A percentile compares a stretch with the other conserved stretches of the same genome.
These are phyloP conservation scores for Paradisaea rubra DNA, from an alignment of 2,113 vertebrate species.

Conservation along the genomic window DNA sequence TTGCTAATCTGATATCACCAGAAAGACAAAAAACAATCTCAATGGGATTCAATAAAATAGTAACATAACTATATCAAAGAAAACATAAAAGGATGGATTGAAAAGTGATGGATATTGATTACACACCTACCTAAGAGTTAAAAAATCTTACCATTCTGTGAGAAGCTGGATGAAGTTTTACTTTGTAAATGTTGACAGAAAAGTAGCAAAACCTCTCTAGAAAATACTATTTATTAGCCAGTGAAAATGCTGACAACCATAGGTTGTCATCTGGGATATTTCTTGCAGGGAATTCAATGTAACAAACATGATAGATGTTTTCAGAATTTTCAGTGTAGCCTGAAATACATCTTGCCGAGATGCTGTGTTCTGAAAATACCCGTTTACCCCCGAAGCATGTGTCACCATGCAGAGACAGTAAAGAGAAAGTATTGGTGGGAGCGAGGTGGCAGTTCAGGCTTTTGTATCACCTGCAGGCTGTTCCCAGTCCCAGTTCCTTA, in stretches of 20 bases:
- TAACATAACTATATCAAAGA: background rate
- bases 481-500: background rate
- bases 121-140: background rate
- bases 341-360: background rate
- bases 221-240: background rate
- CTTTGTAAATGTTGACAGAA: background rate
- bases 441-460: background rate
- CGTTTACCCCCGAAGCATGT: background rate
- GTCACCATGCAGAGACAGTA: background rate
- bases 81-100: background rate
- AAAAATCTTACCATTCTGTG: background rate
- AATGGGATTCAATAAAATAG: background rate
- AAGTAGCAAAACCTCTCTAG: background rate
- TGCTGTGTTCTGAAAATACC: background rate
- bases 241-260: background rate
- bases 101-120: background rate
- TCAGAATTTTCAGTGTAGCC: background rate
- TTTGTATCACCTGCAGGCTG: background rate
- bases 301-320: background rate
- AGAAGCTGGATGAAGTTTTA: background rate
- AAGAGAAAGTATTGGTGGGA: background rate
- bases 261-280: background rate
- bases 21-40: background rate
- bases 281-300: background rate
- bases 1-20: background rate